These are phyloP conservation scores for Rhabditoides inermis DNA, from an alignment of 2,888 invertebrate genomes.

Conservation along the genomic window DNA sequence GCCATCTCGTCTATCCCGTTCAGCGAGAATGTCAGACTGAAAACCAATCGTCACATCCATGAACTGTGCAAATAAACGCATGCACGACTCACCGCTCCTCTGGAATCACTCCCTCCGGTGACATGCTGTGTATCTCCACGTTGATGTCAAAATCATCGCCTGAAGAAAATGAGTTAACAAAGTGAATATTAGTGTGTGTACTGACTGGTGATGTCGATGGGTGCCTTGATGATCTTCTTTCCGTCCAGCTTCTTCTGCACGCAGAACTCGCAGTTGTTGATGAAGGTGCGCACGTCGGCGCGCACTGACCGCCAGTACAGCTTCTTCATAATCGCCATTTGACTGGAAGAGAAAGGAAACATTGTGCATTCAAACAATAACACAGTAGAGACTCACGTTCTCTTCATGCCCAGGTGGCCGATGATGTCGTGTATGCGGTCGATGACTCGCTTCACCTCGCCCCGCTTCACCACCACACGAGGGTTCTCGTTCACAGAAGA, in stretches of 20 bases:
- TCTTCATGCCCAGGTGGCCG: constrained; percentile 35
- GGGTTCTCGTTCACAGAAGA: constrained; percentile 13
- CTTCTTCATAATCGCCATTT: constrained; percentile 27
- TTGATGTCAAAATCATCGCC: constrained; percentile 24
- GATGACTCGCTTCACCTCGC: constrained; percentile 29
- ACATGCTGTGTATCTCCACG: constrained; percentile 9
- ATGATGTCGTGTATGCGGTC: constrained; percentile 32
- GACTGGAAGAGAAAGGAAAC: constrained; percentile 15
- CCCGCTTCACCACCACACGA: constrained; percentile 31
- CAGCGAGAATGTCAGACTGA: background rate
- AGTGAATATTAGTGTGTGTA: background rate
- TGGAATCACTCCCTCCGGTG: background rate
- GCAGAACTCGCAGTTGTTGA: constrained; percentile 29
- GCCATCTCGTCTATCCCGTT: constrained; percentile 20
- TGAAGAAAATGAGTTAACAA: background rate
- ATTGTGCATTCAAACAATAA: background rate
- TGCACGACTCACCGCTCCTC: constrained; percentile 7
- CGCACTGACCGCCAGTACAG: constrained; percentile 35
- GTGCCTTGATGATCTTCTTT: constrained; percentile 32
- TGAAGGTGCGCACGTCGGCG: constrained; percentile 27
- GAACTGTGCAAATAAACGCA: background rate
- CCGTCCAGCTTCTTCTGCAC: constrained; percentile 29
- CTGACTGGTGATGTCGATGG: constrained; percentile 27
- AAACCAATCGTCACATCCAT: background rate
- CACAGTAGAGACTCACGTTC: constrained; percentile 19